phyloP scores from a whole-genome alignment of 1,140 invertebrate genomes.

The Hypsibius dujardini region DNA sequence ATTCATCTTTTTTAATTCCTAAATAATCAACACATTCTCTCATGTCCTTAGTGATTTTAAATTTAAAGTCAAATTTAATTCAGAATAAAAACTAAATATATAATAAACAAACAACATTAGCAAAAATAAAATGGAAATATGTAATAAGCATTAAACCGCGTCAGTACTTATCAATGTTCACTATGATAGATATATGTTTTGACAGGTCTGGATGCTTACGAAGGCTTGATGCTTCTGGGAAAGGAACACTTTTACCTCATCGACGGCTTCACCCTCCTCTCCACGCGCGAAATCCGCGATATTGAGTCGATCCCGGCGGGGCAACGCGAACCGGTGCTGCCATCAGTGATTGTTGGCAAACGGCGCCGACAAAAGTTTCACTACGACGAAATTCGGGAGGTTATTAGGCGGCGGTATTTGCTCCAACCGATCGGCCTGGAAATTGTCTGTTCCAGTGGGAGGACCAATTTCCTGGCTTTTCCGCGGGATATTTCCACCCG shows the following conservation, averaged over 20 bases:
- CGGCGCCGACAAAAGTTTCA: constrained; percentile 55
- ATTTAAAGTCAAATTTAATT: too few relatives aligned
- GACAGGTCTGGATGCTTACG: constrained; percentile 85
- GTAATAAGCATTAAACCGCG: too few relatives aligned
- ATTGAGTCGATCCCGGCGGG: constrained; percentile 38
- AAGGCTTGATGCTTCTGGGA: constrained; percentile 85
- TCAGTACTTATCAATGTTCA: too few relatives aligned
- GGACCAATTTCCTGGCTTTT: constrained; percentile 90
- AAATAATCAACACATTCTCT: too few relatives aligned
- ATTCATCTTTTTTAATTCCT: too few relatives aligned
- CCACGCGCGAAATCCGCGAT: constrained; percentile 72
- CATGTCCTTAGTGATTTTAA: too few relatives aligned
- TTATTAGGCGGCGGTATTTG: constrained; percentile 44
- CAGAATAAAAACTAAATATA: too few relatives aligned
- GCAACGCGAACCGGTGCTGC: constrained; percentile 8
- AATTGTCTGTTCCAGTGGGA: constrained; percentile 89
- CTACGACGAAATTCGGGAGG: constrained; percentile 83
- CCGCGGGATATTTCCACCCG: constrained; percentile 84
- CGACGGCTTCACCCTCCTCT: constrained; percentile 88
- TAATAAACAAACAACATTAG: too few relatives aligned
- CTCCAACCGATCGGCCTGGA: constrained; percentile 89
- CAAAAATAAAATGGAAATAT: too few relatives aligned
- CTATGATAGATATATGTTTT: too few relatives aligned
- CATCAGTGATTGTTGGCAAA: neutral
- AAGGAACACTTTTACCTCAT: constrained; percentile 96